A percentile compares a stretch with the other conserved stretches of the same genome.
Evolutionary conservation across 92 coral and sea anemone species (phyloP).

Genomic region (Scolanthus callimorphus): DNA sequence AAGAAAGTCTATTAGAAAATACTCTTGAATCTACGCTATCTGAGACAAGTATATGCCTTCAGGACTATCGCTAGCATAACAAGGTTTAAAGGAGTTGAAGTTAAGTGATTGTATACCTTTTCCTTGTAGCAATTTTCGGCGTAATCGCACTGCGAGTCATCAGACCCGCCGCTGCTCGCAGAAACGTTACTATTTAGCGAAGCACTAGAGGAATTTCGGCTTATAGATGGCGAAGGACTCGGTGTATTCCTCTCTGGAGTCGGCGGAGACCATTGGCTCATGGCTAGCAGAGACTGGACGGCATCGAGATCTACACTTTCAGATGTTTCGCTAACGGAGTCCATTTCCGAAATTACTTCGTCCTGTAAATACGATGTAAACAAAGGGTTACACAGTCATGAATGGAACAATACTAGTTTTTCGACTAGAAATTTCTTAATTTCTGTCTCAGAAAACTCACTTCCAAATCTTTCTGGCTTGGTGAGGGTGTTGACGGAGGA

Average conservation of each 20-base stretch:
- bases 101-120: not conserved
- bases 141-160: slow-evolving; percentile 7
- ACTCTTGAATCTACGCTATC: not conserved
- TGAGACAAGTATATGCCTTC: not conserved
- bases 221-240: slow-evolving; percentile 74
- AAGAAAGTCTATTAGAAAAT: not conserved
- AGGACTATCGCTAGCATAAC: no score
- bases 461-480: slow-evolving; percentile 74
- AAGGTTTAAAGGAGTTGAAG: not conserved
- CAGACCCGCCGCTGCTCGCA: slow-evolving; percentile 33
- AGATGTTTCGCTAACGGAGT: slow-evolving; percentile 39
- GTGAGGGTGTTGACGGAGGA: slow-evolving; percentile 99
- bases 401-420: not conserved
- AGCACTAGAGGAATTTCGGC: slow-evolving; percentile 92
- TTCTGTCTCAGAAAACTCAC: slow-evolving; percentile 42
- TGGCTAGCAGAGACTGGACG: slow-evolving; percentile 94
- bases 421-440: not conserved
- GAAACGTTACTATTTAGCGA: slow-evolving; percentile 73
- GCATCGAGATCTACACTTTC: slow-evolving; percentile 89
- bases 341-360: slow-evolving; percentile 39
- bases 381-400: no score
- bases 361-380: slow-evolving; percentile 56
- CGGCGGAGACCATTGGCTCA: slow-evolving; percentile 99
- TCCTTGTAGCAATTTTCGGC: not conserved
- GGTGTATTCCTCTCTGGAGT: slow-evolving; percentile 79